phyloP scores from a whole-genome alignment of 2,888 invertebrate species.

The Diplazon laetatorius region DNA sequence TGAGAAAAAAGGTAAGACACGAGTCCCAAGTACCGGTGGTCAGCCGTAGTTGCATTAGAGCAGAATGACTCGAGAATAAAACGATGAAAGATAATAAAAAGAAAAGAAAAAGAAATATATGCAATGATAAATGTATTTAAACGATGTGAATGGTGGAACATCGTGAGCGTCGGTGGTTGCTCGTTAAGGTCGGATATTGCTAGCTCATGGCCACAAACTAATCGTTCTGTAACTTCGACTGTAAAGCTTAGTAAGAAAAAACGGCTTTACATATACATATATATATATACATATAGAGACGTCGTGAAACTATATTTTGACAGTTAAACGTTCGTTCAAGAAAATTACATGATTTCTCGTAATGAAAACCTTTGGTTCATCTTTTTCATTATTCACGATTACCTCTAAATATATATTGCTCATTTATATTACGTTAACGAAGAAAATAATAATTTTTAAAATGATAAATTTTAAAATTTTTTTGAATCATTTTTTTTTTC shows the following conservation, averaged over 20 bases:
- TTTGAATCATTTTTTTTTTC: too few species aligned
- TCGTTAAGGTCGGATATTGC: not conserved
- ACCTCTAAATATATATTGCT: not conserved
- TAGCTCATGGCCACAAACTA: not conserved
- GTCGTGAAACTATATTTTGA: slow-evolving; percentile 16
- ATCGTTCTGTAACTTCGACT: not conserved
- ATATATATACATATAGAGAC: too few species aligned
- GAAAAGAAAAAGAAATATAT: not conserved
- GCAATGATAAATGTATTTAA: slow-evolving; percentile 8
- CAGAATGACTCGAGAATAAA: slow-evolving; percentile 9
- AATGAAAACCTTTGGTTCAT: not conserved
- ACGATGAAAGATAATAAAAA: too few species aligned
- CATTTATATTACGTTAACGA: too few species aligned
- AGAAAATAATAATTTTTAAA: too few species aligned
- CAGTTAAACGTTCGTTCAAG: slow-evolving; percentile 2
- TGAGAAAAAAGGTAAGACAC: slow-evolving; percentile 4
- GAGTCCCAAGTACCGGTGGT: slow-evolving; percentile 23
- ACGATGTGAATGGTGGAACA: not conserved
- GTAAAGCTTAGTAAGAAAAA: not conserved
- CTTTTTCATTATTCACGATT: not conserved
- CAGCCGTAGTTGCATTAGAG: slow-evolving; percentile 4
- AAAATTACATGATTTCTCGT: slow-evolving; percentile 4
- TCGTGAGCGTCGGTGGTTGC: not conserved
- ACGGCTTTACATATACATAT: not conserved
- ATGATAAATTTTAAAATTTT: too few species aligned